Percentiles rank a stretch among this genome's conserved stretches.
Evolutionary conservation across 2,888 invertebrate species (phyloP).

Genomic region (Temnothorax ravouxi): DNA sequence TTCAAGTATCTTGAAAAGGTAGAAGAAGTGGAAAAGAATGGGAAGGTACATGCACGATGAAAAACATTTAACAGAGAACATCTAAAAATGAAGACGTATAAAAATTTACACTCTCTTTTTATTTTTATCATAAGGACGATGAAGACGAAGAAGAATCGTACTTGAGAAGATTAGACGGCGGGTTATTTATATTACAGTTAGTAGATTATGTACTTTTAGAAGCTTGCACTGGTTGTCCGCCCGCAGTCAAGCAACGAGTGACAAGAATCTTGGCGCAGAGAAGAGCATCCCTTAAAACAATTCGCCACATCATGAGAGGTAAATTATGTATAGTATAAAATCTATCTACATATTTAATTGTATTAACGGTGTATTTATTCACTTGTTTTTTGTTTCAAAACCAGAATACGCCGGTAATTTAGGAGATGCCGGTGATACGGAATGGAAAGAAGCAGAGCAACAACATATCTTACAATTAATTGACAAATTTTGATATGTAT

Average conservation of each 20-base stretch:
- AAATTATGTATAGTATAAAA: constrained; percentile 44
- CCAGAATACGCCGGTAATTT: constrained; percentile 98
- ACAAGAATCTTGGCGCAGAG: constrained; percentile 95
- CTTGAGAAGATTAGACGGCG: constrained; percentile 95
- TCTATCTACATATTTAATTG: neutral
- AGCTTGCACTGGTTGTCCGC: constrained; percentile 91
- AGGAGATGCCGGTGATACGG: constrained; percentile 95
- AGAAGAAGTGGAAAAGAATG: constrained; percentile 91
- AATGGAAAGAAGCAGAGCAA: constrained; percentile 95
- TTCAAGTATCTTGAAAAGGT: constrained; percentile 98
- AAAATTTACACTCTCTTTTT: neutral
- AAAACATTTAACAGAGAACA: constrained; percentile 3
- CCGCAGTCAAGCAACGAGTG: constrained; percentile 94
- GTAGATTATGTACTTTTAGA: constrained; percentile 96
- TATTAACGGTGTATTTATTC: neutral
- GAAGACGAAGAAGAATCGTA: constrained; percentile 95
- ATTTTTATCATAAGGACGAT: constrained; percentile 87
- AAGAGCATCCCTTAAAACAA: constrained; percentile 96
- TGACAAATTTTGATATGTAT: constrained; percentile 93
- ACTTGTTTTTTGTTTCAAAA: constrained; percentile 67
- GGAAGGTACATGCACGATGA: constrained; percentile 87
- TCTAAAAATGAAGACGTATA: neutral
- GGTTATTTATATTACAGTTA: constrained; percentile 98
- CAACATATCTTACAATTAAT: constrained; percentile 96
- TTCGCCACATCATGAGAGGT: constrained; percentile 97